A percentile compares a stretch with the other conserved stretches of the same genome.
Conservation (phyloP, 1,140 invertebrate species). For the Philopotamus ludificatus region DNA sequence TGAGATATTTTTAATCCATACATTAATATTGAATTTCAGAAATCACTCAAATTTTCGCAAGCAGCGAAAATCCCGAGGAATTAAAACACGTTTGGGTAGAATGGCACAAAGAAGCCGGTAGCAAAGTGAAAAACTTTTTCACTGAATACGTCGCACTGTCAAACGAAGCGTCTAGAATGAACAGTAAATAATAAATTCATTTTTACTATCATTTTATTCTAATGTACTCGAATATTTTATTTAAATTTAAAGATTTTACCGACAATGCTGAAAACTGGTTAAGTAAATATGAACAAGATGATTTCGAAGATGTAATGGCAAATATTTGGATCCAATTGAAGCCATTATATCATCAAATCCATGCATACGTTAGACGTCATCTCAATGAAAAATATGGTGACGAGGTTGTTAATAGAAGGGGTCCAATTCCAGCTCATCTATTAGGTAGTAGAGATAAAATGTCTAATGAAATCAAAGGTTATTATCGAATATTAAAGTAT, state of each 20-base stretch:
- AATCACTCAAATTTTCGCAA: conserved; percentile 65
- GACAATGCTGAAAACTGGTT: conserved; percentile 55
- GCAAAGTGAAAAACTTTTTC: conserved; percentile 67
- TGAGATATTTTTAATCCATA: not conserved
- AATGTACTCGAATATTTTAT: not conserved
- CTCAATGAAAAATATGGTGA: conserved; percentile 74
- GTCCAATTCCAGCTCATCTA: conserved; percentile 90
- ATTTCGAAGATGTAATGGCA: conserved; percentile 57
- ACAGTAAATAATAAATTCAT: conserved; percentile 49
- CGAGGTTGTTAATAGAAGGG: conserved; percentile 64
- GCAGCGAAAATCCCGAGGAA: conserved; percentile 71
- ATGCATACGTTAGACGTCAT: conserved; percentile 80
- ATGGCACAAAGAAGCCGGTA: conserved; percentile 75
- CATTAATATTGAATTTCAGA: conserved; percentile 54
- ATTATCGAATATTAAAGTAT: not conserved
- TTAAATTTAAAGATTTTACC: conserved; percentile 46
- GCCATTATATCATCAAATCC: conserved; percentile 82
- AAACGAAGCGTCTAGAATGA: conserved; percentile 76
- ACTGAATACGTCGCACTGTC: conserved; percentile 66
- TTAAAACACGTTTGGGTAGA: conserved; percentile 72
- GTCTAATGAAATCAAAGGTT: not conserved
- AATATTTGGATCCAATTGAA: conserved; percentile 64
- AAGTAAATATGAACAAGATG: conserved; percentile 55
- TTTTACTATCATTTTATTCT: not conserved
- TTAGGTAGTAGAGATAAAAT: conserved; percentile 57